Conservation (phyloP, 2,113 vertebrate species). For the Sardina pilchardus region DNA sequence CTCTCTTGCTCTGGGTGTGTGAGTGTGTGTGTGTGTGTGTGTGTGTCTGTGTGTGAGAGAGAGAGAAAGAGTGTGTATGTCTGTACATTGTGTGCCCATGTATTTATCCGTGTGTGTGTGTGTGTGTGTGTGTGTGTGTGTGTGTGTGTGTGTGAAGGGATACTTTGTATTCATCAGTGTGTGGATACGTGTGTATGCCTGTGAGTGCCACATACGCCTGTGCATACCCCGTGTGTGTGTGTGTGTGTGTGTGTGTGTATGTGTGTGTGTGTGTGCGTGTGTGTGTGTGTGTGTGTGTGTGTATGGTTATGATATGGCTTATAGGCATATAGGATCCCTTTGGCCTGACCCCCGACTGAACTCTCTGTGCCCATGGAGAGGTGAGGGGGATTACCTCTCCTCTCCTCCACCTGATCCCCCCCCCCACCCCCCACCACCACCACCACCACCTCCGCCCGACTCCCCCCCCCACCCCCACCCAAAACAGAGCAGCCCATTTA, state of each 20-base stretch:
- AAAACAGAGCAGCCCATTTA: neutral
- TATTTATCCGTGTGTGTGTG: conserved; percentile 28
- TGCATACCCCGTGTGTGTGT: conserved; percentile 2
- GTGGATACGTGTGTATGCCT: neutral
- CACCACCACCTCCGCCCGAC: neutral
- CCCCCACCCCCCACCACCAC: neutral
- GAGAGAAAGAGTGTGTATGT: conserved; percentile 12
- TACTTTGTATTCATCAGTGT: too few species aligned
- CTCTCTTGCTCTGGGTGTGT: too few species aligned
- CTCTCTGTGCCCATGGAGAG: conserved; percentile 52
- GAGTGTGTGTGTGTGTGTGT: conserved; percentile 20
- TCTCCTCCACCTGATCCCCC: neutral
- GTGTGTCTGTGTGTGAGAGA: neutral
- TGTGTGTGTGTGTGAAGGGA: conserved; percentile 19
- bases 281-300: neutral
- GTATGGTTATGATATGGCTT: neutral
- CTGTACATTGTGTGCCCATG: conserved; percentile 25
- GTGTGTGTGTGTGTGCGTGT: neutral
- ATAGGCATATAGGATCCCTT: neutral
- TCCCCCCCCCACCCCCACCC: neutral
- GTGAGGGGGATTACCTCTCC: conserved; percentile 52
- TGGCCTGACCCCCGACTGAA: conserved; percentile 23
- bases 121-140: conserved; percentile 24
- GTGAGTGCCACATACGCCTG: neutral
- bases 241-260: conserved; percentile 9